Percentiles rank a stretch among this genome's conserved stretches.
phyloP scores from a whole-genome alignment of 2,113 vertebrate genomes.

The Thinocorus orbignyianus region DNA sequence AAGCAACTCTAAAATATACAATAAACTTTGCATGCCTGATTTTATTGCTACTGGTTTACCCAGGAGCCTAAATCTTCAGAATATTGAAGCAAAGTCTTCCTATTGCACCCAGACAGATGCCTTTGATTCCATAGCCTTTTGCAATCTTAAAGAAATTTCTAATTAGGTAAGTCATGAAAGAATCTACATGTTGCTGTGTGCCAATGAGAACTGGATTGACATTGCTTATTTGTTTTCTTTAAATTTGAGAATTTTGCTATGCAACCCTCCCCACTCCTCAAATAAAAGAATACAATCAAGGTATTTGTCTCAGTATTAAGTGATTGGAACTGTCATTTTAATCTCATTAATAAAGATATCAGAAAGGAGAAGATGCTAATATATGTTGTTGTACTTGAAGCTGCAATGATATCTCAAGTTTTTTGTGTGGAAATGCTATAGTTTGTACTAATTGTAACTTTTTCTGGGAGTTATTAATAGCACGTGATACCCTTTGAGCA shows the following conservation, averaged over 20 bases:
- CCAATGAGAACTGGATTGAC: not conserved
- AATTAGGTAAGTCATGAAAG: not conserved
- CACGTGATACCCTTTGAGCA: not conserved
- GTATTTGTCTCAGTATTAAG: not conserved
- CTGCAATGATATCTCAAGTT: not conserved
- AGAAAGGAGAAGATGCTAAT: not conserved
- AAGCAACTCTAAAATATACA: not conserved
- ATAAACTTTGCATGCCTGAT: not conserved
- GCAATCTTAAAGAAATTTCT: not conserved
- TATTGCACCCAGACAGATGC: not conserved
- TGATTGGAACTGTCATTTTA: not conserved
- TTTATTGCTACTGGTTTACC: not conserved
- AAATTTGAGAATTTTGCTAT: not conserved
- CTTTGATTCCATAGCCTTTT: not conserved
- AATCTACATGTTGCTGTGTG: not conserved
- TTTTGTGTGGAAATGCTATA: not conserved
- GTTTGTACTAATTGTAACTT: not conserved
- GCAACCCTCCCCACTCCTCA: not conserved
- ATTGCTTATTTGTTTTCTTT: not conserved
- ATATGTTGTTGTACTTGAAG: not conserved
- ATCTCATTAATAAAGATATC: not conserved
- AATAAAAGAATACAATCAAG: not conserved
- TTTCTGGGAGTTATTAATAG: not conserved
- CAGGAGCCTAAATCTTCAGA: not conserved
- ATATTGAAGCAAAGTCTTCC: not conserved